Conservation (phyloP, 2,797 vertebrate species). For the Pogoniulus pusillus region DNA sequence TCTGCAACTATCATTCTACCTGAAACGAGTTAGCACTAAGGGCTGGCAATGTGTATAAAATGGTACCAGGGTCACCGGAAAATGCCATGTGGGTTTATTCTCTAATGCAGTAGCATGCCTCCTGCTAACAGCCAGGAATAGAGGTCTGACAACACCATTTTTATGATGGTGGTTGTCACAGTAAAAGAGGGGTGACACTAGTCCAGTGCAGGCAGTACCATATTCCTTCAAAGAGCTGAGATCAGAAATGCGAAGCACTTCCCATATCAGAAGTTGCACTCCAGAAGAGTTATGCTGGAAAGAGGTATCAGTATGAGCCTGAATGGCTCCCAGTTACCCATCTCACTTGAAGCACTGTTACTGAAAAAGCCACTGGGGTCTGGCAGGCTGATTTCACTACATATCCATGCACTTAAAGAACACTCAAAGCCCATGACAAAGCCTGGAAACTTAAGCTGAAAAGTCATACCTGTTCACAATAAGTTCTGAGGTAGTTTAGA, state of each 20-base stretch:
- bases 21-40: background rate
- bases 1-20: background rate
- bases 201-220: background rate
- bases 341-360: background rate
- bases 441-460: background rate
- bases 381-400: background rate
- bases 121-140: background rate
- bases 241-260: background rate
- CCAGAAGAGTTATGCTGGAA: background rate
- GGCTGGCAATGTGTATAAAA: background rate
- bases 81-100: background rate
- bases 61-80: background rate
- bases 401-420: background rate
- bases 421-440: background rate
- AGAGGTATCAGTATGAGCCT: background rate
- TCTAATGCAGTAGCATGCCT: background rate
- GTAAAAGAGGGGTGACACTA: background rate
- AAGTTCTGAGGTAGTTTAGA: conserved; percentile 58
- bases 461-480: conserved; percentile 6
- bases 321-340: background rate
- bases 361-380: background rate
- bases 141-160: background rate
- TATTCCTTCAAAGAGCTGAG: background rate
- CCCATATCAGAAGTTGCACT: rapidly evolving
- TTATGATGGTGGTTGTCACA: background rate